These are phyloP conservation scores for Ceratotherium simum DNA, from an alignment of 2,113 vertebrate genomes.

Conservation along the genomic window DNA sequence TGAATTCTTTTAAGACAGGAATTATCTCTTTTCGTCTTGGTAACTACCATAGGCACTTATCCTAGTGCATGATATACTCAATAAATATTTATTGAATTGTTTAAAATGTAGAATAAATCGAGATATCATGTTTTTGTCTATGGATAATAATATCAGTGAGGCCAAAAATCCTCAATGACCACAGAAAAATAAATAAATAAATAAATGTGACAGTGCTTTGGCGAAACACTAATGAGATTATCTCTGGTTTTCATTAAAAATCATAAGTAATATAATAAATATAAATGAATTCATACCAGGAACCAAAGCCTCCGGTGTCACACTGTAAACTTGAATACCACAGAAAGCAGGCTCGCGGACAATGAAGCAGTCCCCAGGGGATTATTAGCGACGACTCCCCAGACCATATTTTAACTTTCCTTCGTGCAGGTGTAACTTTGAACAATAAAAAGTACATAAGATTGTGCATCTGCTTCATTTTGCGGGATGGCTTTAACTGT, in stretches of 20 bases:
- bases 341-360: neutral
- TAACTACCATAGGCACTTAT: neutral
- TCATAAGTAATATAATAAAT: slow-evolving; percentile 6
- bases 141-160: neutral
- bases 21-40: neutral
- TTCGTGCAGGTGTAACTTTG: neutral
- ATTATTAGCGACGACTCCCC: neutral
- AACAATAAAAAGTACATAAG: neutral
- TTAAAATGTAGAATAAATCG: neutral
- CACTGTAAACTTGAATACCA: neutral
- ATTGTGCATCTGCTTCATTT: neutral
- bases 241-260: neutral
- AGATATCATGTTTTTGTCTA: neutral
- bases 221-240: neutral
- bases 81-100: neutral
- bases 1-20: neutral
- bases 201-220: neutral
- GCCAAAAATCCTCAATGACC: neutral
- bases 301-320: neutral
- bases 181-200: neutral
- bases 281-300: neutral
- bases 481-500: neutral
- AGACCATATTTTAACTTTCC: neutral
- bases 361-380: neutral
- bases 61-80: neutral